These are phyloP conservation scores for Scaptodrosophila latifasciaeformis DNA, from an alignment of 2,888 invertebrate species.

Conservation along the genomic window DNA sequence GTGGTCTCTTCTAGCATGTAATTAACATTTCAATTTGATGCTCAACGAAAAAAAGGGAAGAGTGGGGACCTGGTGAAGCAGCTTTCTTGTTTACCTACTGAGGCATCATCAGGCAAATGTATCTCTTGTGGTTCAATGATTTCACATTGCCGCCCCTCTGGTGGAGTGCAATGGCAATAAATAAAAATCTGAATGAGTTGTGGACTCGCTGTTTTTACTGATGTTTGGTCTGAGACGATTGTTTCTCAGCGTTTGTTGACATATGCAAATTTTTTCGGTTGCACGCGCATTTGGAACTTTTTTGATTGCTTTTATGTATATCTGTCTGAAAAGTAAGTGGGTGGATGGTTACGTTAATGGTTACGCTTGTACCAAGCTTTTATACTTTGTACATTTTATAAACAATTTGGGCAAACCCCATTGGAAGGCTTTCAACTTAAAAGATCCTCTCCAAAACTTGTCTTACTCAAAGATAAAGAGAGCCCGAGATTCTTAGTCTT, in stretches of 20 bases:
- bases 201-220: constrained; percentile 39
- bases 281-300: constrained; percentile 44
- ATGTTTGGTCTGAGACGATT: constrained; percentile 17
- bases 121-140: constrained; percentile 52
- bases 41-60: no score
- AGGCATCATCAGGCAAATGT: constrained; percentile 47
- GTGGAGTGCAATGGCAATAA: constrained; percentile 41
- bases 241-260: constrained; percentile 47
- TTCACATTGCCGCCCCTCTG: neutral
- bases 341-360: constrained; percentile 25
- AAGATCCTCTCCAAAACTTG: no score
- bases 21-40: constrained; percentile 63
- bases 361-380: constrained; percentile 9
- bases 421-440: no score
- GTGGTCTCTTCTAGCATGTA: constrained; percentile 36
- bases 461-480: no score
- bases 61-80: no score
- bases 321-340: neutral
- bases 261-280: constrained; percentile 57
- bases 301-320: constrained; percentile 51
- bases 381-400: no score
- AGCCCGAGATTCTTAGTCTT: no score
- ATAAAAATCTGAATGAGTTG: no score
- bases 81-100: constrained; percentile 1
- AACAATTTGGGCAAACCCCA: no score